Evolutionary conservation across 2,797 vertebrate species (phyloP).

Genomic region (Australoheros facetus): DNA sequence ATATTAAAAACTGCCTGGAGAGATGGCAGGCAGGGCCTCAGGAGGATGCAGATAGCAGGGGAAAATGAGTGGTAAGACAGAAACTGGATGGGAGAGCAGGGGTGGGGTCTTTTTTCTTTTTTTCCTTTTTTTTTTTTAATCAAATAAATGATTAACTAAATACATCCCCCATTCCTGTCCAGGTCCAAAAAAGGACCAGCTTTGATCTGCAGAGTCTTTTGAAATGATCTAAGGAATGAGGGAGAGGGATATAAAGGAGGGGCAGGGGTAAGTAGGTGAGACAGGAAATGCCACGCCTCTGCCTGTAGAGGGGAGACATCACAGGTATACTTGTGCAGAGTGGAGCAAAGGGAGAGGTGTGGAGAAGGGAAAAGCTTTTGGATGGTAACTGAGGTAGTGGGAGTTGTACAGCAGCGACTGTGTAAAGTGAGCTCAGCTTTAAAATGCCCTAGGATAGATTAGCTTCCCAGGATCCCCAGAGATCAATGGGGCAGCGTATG

Average conservation of each 20-base stretch:
- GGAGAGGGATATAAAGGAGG: conserved; percentile 37
- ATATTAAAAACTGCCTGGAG: conserved; percentile 62
- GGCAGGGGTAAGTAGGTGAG: conserved; percentile 31
- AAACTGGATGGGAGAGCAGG: conserved; percentile 30
- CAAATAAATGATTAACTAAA: conserved; percentile 79
- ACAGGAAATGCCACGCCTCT: conserved; percentile 45
- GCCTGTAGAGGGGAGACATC: conserved; percentile 43
- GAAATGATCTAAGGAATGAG: conserved; percentile 72
- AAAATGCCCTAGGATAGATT: conserved; percentile 52
- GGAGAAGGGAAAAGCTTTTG: conserved; percentile 18
- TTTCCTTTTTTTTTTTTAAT: background rate
- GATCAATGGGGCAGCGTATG: conserved; percentile 54
- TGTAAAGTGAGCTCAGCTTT: conserved; percentile 36
- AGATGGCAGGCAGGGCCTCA: conserved; percentile 51
- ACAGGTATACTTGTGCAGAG: conserved; percentile 34
- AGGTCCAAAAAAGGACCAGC: conserved; percentile 66
- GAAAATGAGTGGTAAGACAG: conserved; percentile 40
- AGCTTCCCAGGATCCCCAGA: conserved; percentile 49
- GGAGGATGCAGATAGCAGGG: conserved; percentile 35
- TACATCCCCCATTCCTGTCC: conserved; percentile 63
- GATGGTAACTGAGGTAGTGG: conserved; percentile 9
- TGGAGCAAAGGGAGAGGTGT: background rate
- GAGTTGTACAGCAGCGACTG: conserved; percentile 15
- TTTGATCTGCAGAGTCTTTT: conserved; percentile 78
- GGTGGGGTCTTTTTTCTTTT: conserved; percentile 14